Base-by-base conservation (phyloP, 2,888 invertebrate genomes). In the Drosophila gaucha region DNA sequence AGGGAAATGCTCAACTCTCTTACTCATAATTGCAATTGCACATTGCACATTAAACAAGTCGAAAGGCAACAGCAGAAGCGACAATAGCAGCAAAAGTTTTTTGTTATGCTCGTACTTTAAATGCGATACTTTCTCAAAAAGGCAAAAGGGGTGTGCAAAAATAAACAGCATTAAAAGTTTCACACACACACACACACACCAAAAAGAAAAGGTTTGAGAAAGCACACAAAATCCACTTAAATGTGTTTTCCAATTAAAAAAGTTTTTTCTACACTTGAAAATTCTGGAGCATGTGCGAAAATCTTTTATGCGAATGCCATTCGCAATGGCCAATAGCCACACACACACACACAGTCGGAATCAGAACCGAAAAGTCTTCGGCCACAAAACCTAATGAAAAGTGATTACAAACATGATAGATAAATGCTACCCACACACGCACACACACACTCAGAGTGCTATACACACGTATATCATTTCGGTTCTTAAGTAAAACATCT, bases 191-290 rank as follows among this genome's bases (percentile, higher is more conserved):
- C 22, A 38, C 44, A 62, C 47, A 71, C 12, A 52, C 24, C 16
- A 10, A 30, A 6, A 10, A 18, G 39, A 46, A 60, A 38, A 44
- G 39, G 60, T 50, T 46, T 39, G 63, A 57, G 54, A 46, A 38
- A 28, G 49, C 62, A 63, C 68, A 63, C 50, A 63, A 84, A 86
- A 84, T 84, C 87, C 85, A 88, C 88, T 84, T 84, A 88, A 84
- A 86, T 88, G 85, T 88, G 84, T 88, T 84, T 84, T 84, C 84
- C 86, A 84, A 88, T 88, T 84, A 88, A 85, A 85, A 84, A 86
- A 78, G 72, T 84, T 84, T 86, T 86, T 84, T 80, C 74, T 75
- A 80, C 88, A 86, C 85, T 88, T 84, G 86, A 83, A 83, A 80
- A 83, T 83, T 80, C 65, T 86, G 54, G 58, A 83, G 88, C 86